These are phyloP conservation scores for Sporophila hypoxantha DNA, from an alignment of 2,113 vertebrate genomes.

Conservation along the genomic window DNA sequence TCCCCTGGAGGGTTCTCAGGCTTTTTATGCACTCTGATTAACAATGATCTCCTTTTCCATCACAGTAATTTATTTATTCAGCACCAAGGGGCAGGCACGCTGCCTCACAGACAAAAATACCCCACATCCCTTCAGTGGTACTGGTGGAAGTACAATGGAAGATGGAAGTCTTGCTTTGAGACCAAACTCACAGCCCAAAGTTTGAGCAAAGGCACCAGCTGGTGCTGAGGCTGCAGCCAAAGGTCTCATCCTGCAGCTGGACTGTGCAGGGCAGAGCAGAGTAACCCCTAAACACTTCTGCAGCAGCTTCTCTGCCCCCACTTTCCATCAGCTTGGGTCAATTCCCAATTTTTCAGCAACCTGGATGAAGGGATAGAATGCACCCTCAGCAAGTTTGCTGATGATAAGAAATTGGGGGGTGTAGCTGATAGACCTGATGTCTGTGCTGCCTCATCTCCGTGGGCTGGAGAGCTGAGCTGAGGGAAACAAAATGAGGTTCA, in stretches of 20 bases:
- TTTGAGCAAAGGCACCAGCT: not conserved
- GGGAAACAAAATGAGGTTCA: not conserved
- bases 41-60: slow-evolving; percentile 5
- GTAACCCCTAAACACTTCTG: not conserved
- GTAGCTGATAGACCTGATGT: not conserved
- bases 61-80: slow-evolving; percentile 5
- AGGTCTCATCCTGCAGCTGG: not conserved
- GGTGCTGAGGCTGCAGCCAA: not conserved
- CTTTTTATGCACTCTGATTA: slow-evolving; percentile 23
- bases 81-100: not conserved
- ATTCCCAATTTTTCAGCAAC: not conserved
- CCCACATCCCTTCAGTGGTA: not conserved
- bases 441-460: not conserved
- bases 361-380: not conserved
- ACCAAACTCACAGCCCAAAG: not conserved
- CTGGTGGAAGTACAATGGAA: not conserved
- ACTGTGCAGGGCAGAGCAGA: not conserved
- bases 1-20: not conserved
- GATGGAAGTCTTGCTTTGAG: not conserved
- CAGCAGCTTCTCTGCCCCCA: not conserved
- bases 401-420: too few species aligned
- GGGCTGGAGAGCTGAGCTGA: not conserved
- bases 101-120: not conserved
- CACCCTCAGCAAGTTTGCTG: not conserved
- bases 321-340: not conserved